These are phyloP conservation scores for Threskiornis aethiopicus DNA, from an alignment of 2,797 vertebrate species.

Conservation along the genomic window DNA sequence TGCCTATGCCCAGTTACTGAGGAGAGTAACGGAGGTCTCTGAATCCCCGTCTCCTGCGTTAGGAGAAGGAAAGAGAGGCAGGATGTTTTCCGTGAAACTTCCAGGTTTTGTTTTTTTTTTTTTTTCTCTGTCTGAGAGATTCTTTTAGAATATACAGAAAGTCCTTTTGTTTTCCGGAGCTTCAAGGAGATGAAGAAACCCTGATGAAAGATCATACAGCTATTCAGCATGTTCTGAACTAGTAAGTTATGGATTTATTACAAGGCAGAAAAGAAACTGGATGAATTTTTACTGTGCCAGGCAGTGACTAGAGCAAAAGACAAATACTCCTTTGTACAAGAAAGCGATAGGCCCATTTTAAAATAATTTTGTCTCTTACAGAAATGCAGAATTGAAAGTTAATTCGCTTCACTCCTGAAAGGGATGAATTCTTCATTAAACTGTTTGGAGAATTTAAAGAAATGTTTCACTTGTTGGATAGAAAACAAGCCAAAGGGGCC, in stretches of 20 bases:
- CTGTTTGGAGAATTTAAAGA: not conserved
- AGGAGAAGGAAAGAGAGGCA: not conserved
- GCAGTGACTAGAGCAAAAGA: not conserved
- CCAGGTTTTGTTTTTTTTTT: not conserved
- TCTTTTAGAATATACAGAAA: not conserved
- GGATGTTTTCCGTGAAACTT: not conserved
- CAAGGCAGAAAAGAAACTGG: not conserved
- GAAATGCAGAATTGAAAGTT: not conserved
- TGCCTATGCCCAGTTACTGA: not conserved
- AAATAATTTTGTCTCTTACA: not conserved
- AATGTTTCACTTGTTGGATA: not conserved
- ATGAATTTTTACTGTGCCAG: not conserved
- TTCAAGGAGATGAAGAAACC: not conserved
- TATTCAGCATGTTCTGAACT: not conserved
- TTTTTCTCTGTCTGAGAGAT: not conserved
- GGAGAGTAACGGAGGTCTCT: not conserved
- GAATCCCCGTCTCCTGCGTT: not conserved
- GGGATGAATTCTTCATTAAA: not conserved
- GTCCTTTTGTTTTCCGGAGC: not conserved
- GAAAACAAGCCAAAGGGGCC: not conserved
- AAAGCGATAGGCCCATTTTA: not conserved
- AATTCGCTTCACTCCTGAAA: not conserved
- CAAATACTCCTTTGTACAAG: not conserved
- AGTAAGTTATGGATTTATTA: not conserved
- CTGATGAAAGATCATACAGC: not conserved